Evolutionary conservation across 2,113 vertebrate species (phyloP), one percentile per base, ranked within the genome.

Genomic region (Oreocharis arfaki): DNA sequence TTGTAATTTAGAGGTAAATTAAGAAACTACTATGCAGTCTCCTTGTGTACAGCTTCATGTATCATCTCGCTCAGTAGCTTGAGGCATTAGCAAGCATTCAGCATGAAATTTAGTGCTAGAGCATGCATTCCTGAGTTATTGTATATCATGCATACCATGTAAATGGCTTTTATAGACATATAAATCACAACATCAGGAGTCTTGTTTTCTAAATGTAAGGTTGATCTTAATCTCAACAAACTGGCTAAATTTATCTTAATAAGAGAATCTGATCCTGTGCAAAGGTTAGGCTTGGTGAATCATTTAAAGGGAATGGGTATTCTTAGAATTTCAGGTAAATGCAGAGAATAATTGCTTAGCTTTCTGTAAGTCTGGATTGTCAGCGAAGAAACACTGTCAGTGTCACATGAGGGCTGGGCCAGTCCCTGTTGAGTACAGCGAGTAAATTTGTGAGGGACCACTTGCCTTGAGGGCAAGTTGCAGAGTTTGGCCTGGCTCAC

Each of bases 131-230:
- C 96, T 97, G 90, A 67, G 79, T 95, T 87, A 84, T 63, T 87
- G 87, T 97, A 82, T 95, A 39, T 90, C 90, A 81, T 93, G 57
- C 87, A 84, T 82, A 22, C 83, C 93, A 94, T 95, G 90, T 97
- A 77, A 74, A 80, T 92, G 95, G 91, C 93, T 97, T 96, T 97
- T 94, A 95, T 96, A 95, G 92, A 87, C 88, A 61, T 89, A 98
- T 96, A 97, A 98, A 98, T 98, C 97, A 97, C 93, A 97, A 68
- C 80, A 88, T 93, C 41, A 71, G 81, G 90, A 93, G 92, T 85
- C 86, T 59, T 94, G 47, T 93, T 93, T 94, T 93, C 85, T 78
- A 71, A 87, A 89, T 88, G 84, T 95, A 81, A 92, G 91, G 68
- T 71, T 96, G 89, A 96, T 93, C 78, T 88, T 95, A 94, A 97